Percentiles rank a stretch among this genome's conserved stretches.
These are phyloP conservation scores for Brachionus sp. DNA, from an alignment of 1,140 invertebrate species.

Conservation along the genomic window DNA sequence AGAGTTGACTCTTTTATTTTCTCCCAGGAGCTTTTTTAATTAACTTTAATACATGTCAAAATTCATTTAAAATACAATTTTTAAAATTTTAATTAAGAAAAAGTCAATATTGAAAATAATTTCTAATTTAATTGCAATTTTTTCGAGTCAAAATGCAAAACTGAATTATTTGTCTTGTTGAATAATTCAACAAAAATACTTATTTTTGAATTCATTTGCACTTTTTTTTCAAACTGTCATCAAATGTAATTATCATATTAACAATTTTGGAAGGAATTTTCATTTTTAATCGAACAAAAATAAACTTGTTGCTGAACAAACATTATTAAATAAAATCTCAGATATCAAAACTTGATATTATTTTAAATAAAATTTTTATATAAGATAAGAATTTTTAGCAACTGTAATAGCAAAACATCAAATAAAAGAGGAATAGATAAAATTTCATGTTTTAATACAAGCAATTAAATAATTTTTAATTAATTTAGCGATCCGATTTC, in stretches of 20 bases:
- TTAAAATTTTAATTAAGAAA: neutral
- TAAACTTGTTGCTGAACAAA: neutral
- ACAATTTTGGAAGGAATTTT: neutral
- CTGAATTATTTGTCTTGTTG: neutral
- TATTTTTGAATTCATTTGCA: neutral
- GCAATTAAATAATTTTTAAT: neutral
- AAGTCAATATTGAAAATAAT: neutral
- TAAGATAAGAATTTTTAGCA: neutral
- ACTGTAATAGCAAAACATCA: neutral
- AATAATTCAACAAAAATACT: neutral
- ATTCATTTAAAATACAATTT: neutral
- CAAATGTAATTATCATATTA: neutral
- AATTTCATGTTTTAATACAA: neutral
- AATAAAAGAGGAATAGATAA: neutral
- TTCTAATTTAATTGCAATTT: neutral
- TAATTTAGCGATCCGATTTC: neutral
- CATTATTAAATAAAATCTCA: neutral
- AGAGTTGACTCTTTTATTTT: neutral
- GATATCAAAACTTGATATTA: neutral
- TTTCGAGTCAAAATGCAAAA: neutral
- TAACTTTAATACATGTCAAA: neutral
- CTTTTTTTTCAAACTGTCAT: neutral
- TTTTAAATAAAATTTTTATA: neutral
- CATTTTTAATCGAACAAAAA: neutral
- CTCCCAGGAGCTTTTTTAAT: neutral